Evolutionary conservation across 2,888 invertebrate genomes (phyloP), one percentile per base, ranked within the genome.

Genomic region (Drosophila bunnanda): DNA sequence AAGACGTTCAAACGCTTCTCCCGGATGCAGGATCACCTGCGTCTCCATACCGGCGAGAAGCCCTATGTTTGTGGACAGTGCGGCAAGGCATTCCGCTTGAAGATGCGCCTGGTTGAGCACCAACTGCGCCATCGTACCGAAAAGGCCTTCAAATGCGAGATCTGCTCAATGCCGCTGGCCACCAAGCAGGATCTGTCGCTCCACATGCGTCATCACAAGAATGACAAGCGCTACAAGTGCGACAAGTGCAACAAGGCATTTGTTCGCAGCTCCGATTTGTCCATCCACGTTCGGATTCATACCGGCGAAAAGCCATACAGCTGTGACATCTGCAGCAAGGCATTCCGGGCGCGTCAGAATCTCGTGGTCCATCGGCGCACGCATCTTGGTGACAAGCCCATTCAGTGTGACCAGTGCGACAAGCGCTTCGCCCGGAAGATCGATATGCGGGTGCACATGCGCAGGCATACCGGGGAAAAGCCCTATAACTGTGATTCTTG

Each of bases 41-140:
- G 92, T 0, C 52, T 92, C 13, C 91, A 91, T 57, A 91, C 91
- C 0, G 92, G 92, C n/a, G 92, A 92, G 66, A 92, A 91, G 58
- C 91, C 91, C 0, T 90, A 85, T 39, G 72, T 75, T 15, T 91
- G 91, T 39, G 79, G 79, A 12, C 79, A 85, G 28, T 91, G 91
- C 22, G 90, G 89, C 28, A 88, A 90, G 32, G 70, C 85, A 4
- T 91, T 91, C 58, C 91, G 91, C 1, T 71, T 91, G 28, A 91
- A 91, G 57, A 89, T 90, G 79, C 91, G 91, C 10, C 77, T 92
- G 30, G 78, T 76, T 15, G 92, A 91, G 50, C 91, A 91, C 28
- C 83, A 88, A 58, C 34, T 90, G 77, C 90, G 91, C 0, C 91
- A 91, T 79, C 89, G 91, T 54, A 78, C 84, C 10, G 90, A 90